Conservation (phyloP, 2,888 invertebrate genomes). For the Agrotis puta region DNA sequence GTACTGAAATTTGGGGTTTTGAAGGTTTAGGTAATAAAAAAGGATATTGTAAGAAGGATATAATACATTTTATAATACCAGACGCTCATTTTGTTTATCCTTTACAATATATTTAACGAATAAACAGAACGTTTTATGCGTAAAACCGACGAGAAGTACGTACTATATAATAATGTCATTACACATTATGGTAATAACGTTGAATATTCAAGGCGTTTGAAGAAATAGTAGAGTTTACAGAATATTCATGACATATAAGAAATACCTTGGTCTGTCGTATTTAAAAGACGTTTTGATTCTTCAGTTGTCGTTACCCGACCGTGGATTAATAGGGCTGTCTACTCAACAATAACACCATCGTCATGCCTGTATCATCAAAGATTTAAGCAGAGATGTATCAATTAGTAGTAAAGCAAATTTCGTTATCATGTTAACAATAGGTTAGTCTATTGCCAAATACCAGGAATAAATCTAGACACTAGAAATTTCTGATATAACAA, state of each 20-base stretch:
- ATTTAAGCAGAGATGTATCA: neutral
- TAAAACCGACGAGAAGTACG: conserved; percentile 8
- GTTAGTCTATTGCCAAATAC: neutral
- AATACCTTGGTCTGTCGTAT: conserved; percentile 56
- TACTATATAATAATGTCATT: conserved; percentile 49
- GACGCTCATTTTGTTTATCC: conserved; percentile 18
- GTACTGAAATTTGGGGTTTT: conserved; percentile 32
- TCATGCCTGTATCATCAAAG: neutral
- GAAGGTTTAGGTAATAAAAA: conserved; percentile 30
- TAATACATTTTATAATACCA: conserved; percentile 30
- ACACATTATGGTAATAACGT: conserved; percentile 49
- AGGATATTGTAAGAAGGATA: conserved; percentile 33
- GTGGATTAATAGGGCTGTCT: conserved; percentile 25
- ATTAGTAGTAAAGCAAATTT: neutral
- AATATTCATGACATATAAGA: conserved; percentile 46
- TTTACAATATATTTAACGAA: conserved; percentile 22
- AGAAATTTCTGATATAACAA: neutral
- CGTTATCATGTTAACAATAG: neutral
- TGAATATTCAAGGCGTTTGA: conserved; percentile 52
- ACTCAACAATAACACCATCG: conserved; percentile 8
- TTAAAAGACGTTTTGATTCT: conserved; percentile 44
- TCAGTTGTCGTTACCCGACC: neutral
- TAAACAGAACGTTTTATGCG: conserved; percentile 8
- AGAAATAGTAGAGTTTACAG: conserved; percentile 40
- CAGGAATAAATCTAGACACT: neutral